Evolutionary conservation across 2,797 vertebrate species (phyloP), one percentile per base, ranked within the genome.

Genomic region (Gymnopithys bicolor): DNA sequence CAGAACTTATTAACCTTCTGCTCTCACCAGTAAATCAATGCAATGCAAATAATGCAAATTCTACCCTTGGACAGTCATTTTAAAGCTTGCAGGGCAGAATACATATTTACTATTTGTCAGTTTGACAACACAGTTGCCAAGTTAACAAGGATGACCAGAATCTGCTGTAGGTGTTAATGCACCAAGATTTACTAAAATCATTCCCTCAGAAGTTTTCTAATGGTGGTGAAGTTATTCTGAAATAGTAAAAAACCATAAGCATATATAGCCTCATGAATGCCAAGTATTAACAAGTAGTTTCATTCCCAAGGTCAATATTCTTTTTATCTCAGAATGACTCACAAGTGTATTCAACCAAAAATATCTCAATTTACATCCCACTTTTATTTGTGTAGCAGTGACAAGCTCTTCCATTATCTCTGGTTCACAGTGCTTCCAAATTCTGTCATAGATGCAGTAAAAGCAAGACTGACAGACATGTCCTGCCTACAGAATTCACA

Each of bases 361-460:
- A 92, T 85, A 95, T 25, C 53, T 71, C 43, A 35, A 19, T 95
- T 94, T 81, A 69, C 73, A 95, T 78, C 73, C 79, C 73, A 94
- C 49, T 82, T 77, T 69, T 49, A 87, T 92, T 91, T 90, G 66
- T 76, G 58, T 35, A 81, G 58, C 87, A 78, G 32, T 75, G 79
- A 94, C 95, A 95, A 95, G 68, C 89, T 95, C 87, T 94, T 93
- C 62, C 53, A 92, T 83, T 89, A 92, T 87, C 53, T 92, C 25
- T 63, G 45, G 58, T 75, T 86, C 43, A 77, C n/a, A 79, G 74
- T 19, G 59, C 74, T 93, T 91, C 71, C 88, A 93, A 90, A 88
- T 76, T 63, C 70, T 90, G 37, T 87, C 87, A 83, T 0, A 70
- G 66, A 87, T 1, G 3, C 56, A 87, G 55, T 58, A 85, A 93